Evolutionary conservation across 2,888 invertebrate species (phyloP), one percentile per base, ranked within the genome.

Genomic region (Euzophera pinguis): DNA sequence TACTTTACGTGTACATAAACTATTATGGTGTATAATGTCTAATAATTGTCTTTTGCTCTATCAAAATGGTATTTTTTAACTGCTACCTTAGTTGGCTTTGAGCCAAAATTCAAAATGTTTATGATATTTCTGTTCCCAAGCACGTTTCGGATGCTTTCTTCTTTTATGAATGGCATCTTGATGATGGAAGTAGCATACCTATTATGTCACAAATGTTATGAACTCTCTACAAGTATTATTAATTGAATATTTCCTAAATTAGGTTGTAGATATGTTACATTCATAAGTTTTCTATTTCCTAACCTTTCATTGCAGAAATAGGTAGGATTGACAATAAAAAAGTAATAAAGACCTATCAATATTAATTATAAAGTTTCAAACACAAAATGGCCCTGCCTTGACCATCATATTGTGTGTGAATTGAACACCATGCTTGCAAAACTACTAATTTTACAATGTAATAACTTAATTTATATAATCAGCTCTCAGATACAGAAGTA

Each of bases 121-220:
- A 81, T 76, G 83, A 80, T 89, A 89, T 89, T 87, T 88, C 73
- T 75, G 83, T 85, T 80, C 85, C 42, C 65, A 74, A 78, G 77
- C 77, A 80, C 81, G 73, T 78, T 84, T 80, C 75, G 67, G 67
- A 63, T 73, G 74, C 72, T 79, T 81, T 82, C 73, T 75, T 81
- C 83, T 78, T 86, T 75, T 84, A 82, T 70, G 13, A 29, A 43
- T 13, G 71, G 74, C 58, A 76, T 73, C 57, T 52, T 55, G 59
- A 67, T 69, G 70, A 67, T 61, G 59, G 65, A 56, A 54, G 17
- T 53, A 55, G 54, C 50, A 55, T 53, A 57, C 47, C 52, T 57
- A 53, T 61, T 62, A 58, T 39, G 37, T 45, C 29, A 51, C 22
- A 22, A 17, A 29, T 29, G n/a, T 32, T 13, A 29, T 45, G 29